Evolutionary conservation across 2,113 vertebrate genomes (phyloP), one percentile per base, ranked within the genome.

Genomic region (Paradisaea rubra): DNA sequence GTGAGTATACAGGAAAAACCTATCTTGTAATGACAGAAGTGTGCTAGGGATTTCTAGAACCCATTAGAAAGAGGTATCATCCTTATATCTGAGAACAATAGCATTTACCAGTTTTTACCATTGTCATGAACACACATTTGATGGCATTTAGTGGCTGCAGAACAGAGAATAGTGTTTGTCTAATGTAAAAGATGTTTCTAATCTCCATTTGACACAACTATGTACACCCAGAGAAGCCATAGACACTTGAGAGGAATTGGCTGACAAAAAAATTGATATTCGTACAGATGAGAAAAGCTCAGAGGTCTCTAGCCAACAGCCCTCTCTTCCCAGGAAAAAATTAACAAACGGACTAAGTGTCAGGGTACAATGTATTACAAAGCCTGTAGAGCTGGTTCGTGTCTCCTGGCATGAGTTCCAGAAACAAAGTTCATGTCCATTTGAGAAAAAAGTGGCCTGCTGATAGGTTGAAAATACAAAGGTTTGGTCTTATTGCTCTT

Each of bases 301-400:
- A 30, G 21, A 17, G 1, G 30, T 77, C 17, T 45, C 53, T 56
- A 70, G 20, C 19, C 33, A 63, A 33, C 14, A 89, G 14, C 5
- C 1, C 3, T 50, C 80, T 59, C 13, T 80, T 73, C 21, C 25
- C 64, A 78, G 11, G 8, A 57, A 83, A 86, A 88, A 13, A 6
- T 78, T 47, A 66, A 39, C 25, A 54, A 69, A 47, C 5, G 13
- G 9, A 61, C 7, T 3, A 2, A 65, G 12, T 49, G 10, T 31
- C 44, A 52, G 31, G 19, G 14, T 60, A 52, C 18, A 73, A 13
- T 22, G 13, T 19, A 35, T 69, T 77, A 41, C 35, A 88, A 92
- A 53, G 44, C 10, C 28, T 60, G 19, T 11, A 53, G 22, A 66
- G 4, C 8, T 83, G 3, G 24, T 65, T 66, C 0, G 0, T 73